These are phyloP conservation scores for Smithornis capensis DNA, from an alignment of 2,113 vertebrate genomes.

Conservation along the genomic window DNA sequence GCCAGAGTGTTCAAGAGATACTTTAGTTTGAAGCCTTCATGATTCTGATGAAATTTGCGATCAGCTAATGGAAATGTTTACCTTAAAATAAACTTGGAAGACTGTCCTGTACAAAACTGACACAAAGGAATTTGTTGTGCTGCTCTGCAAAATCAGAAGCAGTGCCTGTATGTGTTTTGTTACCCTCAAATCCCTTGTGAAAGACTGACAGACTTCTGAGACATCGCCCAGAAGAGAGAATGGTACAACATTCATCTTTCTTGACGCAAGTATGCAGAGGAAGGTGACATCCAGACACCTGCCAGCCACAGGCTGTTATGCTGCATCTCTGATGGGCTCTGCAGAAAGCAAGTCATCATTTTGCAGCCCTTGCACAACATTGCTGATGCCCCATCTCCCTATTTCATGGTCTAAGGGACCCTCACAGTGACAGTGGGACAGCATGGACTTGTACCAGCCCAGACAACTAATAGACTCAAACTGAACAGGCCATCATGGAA, in stretches of 20 bases:
- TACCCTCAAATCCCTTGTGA: not conserved
- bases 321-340: not conserved
- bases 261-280: not conserved
- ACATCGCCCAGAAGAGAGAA: not conserved
- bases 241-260: not conserved
- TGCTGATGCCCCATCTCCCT: not conserved
- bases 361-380: not conserved
- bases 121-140: not conserved
- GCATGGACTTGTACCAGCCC: rapidly evolving
- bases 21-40: not conserved
- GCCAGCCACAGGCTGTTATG: rapidly evolving
- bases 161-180: not conserved
- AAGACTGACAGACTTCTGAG: not conserved
- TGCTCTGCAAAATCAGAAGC: not conserved
- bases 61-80: not conserved
- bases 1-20: not conserved
- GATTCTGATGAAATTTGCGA: not conserved
- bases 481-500: not conserved
- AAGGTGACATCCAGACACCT: not conserved
- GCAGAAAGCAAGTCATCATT: not conserved
- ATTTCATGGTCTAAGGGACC: not conserved
- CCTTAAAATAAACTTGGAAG: not conserved
- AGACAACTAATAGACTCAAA: not conserved
- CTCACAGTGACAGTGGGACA: not conserved
- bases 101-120: not conserved